phyloP scores from a whole-genome alignment of 2,888 invertebrate genomes.

The Parascotia fuliginaria region DNA sequence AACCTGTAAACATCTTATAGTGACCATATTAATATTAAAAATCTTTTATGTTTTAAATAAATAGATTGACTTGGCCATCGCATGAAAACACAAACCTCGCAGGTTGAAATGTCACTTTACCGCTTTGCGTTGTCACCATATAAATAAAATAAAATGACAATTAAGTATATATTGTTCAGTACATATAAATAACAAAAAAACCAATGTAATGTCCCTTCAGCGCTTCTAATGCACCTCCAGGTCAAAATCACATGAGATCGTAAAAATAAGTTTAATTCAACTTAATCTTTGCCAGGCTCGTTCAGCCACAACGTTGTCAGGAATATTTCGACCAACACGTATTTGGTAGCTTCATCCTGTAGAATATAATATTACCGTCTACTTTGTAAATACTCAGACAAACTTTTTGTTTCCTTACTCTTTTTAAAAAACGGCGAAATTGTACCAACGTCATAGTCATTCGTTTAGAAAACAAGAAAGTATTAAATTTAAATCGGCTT shows the following conservation, averaged over 20 bases:
- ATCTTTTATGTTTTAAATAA: too few relatives aligned
- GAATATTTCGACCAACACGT: conserved; percentile 24
- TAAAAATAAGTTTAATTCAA: conserved; percentile 40
- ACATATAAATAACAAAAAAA: too few relatives aligned
- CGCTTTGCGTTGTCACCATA: too few relatives aligned
- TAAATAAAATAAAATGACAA: too few relatives aligned
- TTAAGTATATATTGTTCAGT: too few relatives aligned
- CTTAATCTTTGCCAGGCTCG: conserved; percentile 30
- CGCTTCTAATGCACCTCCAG: conserved; percentile 12
- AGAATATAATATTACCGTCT: conserved; percentile 1
- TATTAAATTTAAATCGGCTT: too few relatives aligned
- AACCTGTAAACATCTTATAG: too few relatives aligned
- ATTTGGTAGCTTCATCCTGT: conserved; percentile 16
- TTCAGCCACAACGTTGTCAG: conserved; percentile 36
- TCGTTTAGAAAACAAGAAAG: too few relatives aligned
- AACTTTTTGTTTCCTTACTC: conserved; percentile 1
- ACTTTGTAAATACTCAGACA: conserved; percentile 5
- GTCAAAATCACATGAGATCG: conserved; percentile 20
- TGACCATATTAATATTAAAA: too few relatives aligned
- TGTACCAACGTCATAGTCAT: background rate
- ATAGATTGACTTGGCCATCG: too few relatives aligned
- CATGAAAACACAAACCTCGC: too few relatives aligned
- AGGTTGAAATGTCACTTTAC: too few relatives aligned
- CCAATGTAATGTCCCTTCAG: conserved; percentile 11
- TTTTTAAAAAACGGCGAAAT: background rate